Evolutionary conservation across 1,140 invertebrate species (phyloP).

Genomic region (Diploscapter pachys): DNA sequence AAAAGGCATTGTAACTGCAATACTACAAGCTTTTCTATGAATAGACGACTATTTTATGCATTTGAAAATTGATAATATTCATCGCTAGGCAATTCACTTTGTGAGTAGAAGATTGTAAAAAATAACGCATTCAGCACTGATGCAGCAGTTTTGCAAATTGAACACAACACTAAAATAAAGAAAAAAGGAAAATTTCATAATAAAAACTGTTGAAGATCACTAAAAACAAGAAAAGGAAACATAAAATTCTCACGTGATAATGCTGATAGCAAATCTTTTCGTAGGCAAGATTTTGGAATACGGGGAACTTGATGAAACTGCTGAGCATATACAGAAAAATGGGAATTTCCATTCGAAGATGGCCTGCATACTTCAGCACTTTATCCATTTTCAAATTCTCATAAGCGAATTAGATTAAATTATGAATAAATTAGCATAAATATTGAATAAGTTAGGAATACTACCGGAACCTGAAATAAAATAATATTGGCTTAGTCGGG

Average conservation of each 20-base stretch:
- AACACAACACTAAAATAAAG: neutral
- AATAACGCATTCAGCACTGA: neutral
- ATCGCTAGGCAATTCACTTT: neutral
- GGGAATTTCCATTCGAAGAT: constrained; percentile 33
- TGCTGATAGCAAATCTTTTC: constrained; percentile 28
- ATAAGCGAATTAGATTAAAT: too few species aligned
- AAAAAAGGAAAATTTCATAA: constrained; percentile 1
- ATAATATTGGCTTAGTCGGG: too few species aligned
- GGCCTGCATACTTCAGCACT: neutral
- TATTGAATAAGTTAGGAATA: too few species aligned
- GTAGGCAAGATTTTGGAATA: constrained; percentile 33
- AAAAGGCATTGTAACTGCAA: too few species aligned
- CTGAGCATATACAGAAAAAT: constrained; percentile 37
- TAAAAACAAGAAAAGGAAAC: too few species aligned
- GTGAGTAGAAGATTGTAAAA: neutral
- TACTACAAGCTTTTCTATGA: too few species aligned
- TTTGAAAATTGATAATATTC: too few species aligned
- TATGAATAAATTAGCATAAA: too few species aligned
- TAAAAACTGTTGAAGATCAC: neutral
- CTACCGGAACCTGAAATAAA: too few species aligned
- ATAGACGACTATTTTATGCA: too few species aligned
- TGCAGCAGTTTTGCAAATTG: neutral
- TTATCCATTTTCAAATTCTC: too few species aligned
- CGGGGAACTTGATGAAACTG: constrained; percentile 37
- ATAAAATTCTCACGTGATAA: constrained; percentile 2